These are phyloP conservation scores for Xiphophorus couchianus DNA, from an alignment of 2,113 vertebrate species.

Conservation along the genomic window DNA sequence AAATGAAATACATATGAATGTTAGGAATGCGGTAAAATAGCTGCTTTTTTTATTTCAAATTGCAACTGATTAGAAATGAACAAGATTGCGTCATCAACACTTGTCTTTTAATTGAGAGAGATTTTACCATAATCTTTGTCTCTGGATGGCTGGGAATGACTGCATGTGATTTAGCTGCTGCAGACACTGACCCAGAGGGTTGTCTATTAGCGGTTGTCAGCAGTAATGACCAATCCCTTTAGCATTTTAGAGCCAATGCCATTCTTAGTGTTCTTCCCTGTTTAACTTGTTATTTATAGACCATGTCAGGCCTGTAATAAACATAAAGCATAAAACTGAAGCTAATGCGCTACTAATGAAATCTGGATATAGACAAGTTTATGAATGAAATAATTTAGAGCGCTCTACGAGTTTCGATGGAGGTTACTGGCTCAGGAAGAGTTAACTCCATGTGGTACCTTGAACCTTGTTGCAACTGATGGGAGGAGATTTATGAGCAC, in stretches of 20 bases:
- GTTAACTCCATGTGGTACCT: conserved; percentile 86
- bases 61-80: neutral
- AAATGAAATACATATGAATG: neutral
- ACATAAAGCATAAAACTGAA: conserved; percentile 89
- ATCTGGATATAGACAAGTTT: conserved; percentile 98
- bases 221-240: conserved; percentile 97
- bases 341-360: conserved; percentile 99
- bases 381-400: conserved; percentile 98
- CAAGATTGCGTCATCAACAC: too few relatives aligned
- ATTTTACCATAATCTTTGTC: neutral
- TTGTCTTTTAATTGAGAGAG: neutral
- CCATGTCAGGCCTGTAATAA: conserved; percentile 97
- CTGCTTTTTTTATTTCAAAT: neutral
- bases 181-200: conserved; percentile 91
- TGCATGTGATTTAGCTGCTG: conserved; percentile 92
- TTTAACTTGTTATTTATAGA: conserved; percentile 97
- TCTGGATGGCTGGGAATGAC: conserved; percentile 85
- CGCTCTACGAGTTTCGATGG: conserved; percentile 88
- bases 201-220: conserved; percentile 96
- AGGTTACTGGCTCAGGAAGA: conserved; percentile 90
- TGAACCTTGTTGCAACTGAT: conserved; percentile 29
- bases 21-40: neutral
- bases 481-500: too few relatives aligned
- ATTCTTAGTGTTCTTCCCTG: conserved; percentile 87
- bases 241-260: conserved; percentile 90